These are phyloP conservation scores for Imbricaverruca yamaguchii DNA, from an alignment of 2,888 invertebrate species.

Conservation along the genomic window DNA sequence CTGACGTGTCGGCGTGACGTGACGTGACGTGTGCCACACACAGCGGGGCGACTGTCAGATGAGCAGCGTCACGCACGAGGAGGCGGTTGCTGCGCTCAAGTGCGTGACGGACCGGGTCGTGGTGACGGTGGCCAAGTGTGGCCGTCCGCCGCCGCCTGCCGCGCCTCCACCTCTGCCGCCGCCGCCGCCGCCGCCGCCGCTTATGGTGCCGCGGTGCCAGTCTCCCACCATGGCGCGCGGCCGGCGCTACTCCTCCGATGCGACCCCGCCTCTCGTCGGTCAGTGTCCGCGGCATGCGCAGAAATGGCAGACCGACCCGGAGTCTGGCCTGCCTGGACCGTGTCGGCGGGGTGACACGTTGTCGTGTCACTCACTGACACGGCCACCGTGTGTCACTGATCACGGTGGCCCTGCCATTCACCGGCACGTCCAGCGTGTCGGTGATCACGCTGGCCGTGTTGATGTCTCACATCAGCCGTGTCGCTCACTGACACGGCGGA, in stretches of 20 bases:
- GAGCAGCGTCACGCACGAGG: conserved; percentile 95
- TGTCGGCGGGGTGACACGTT: too few relatives aligned
- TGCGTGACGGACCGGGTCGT: conserved; percentile 86
- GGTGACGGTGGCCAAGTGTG: conserved; percentile 39
- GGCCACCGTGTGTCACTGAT: too few relatives aligned
- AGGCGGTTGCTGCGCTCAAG: conserved; percentile 92
- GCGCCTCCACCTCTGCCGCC: background rate
- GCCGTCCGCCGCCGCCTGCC: background rate
- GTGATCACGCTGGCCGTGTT: too few relatives aligned
- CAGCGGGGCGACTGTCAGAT: conserved; percentile 63
- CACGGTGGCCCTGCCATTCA: too few relatives aligned
- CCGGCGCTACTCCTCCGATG: too few relatives aligned
- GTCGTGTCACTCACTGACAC: too few relatives aligned
- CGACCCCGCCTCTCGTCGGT: too few relatives aligned
- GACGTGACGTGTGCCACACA: background rate
- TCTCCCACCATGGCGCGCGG: background rate
- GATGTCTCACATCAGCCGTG: too few relatives aligned
- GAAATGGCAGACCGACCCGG: background rate
- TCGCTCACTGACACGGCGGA: too few relatives aligned
- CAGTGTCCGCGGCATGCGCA: background rate
- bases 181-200: background rate
- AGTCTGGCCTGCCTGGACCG: background rate
- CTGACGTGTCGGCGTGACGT: too few relatives aligned
- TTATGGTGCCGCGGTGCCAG: background rate
- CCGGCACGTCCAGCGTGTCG: too few relatives aligned